These are phyloP conservation scores for Tethya wilhelma DNA, from an alignment of 37 sponge, comb jelly and placozoan genomes.

Conservation along the genomic window DNA sequence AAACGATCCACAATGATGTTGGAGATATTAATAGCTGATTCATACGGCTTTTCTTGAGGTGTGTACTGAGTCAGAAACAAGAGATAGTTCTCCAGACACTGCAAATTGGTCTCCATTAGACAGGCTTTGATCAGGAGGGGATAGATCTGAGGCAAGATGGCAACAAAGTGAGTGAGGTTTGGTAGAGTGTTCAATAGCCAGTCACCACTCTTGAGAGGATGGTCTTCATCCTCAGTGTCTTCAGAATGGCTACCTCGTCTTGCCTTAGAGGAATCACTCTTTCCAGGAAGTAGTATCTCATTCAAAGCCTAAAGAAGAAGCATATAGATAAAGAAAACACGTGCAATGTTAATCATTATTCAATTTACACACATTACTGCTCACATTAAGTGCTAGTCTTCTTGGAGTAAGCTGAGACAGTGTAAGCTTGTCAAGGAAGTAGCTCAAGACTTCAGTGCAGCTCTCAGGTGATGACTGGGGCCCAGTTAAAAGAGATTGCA, in stretches of 20 bases:
- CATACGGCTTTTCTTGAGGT: constrained; percentile 35
- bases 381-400: constrained; percentile 62
- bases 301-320: constrained; percentile 23
- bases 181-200: constrained; percentile 49
- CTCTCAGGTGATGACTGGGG: constrained; percentile 14
- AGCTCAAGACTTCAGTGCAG: constrained; percentile 57
- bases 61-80: constrained; percentile 51
- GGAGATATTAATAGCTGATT: constrained; percentile 28
- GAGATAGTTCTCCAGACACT: constrained; percentile 24
- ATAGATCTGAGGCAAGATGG: constrained; percentile 43
- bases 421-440: constrained; percentile 76
- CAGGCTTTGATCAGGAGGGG: constrained; percentile 47
- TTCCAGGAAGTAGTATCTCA: constrained; percentile 45
- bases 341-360: no score
- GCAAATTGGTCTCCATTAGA: constrained; percentile 39
- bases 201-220: neutral
- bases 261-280: neutral
- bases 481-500: constrained; percentile 53
- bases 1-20: constrained; percentile 38
- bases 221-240: constrained; percentile 42
- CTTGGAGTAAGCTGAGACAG: constrained; percentile 41
- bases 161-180: constrained; percentile 39
- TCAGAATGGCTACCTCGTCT: constrained; percentile 14
- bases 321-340: no score
- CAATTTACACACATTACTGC: constrained; percentile 4